A percentile compares a stretch with the other conserved stretches of the same genome.
Evolutionary conservation across 2,113 vertebrate species (phyloP).

Genomic region (Macrotus californicus): DNA sequence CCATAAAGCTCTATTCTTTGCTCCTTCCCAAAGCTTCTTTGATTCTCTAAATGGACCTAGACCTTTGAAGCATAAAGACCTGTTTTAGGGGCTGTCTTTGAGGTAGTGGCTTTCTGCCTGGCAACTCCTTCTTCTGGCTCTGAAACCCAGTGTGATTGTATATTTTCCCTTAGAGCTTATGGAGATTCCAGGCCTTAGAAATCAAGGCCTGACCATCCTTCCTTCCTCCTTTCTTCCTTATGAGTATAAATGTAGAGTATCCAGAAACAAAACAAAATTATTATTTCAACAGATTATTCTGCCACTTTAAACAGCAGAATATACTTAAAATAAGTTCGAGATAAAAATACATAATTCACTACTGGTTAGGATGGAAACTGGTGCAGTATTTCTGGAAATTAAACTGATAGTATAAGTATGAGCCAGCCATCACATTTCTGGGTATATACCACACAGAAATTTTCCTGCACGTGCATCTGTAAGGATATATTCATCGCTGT

Average conservation of each 20-base stretch:
- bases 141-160: background rate
- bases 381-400: background rate
- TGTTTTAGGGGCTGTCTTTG: background rate
- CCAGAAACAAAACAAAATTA: background rate
- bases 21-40: background rate
- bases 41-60: background rate
- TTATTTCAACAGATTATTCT: background rate
- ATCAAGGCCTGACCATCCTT: background rate
- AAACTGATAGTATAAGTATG: background rate
- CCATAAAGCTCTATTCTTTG: background rate
- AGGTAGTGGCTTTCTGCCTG: background rate
- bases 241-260: background rate
- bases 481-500: background rate
- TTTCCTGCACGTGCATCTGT: background rate
- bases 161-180: background rate
- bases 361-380: background rate
- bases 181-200: background rate
- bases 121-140: background rate
- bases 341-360: background rate
- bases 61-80: background rate
- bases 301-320: background rate
- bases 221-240: background rate
- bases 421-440: background rate
- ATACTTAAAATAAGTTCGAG: slow-evolving; percentile 7
- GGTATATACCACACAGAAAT: background rate